These are phyloP conservation scores for Cosmorhoe ocellata DNA, from an alignment of 2,888 invertebrate genomes.

Conservation along the genomic window DNA sequence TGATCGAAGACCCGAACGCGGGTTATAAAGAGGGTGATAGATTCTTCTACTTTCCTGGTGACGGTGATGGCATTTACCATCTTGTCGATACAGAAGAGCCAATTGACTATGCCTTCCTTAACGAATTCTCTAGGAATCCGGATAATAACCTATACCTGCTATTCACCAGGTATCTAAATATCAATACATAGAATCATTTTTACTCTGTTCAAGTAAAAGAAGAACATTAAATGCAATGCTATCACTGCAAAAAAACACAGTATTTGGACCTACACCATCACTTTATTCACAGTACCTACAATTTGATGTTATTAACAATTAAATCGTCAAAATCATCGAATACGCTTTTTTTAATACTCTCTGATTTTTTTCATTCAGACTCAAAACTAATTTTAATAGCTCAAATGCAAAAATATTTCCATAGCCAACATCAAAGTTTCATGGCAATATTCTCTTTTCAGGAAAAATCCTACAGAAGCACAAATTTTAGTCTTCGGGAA, in stretches of 20 bases:
- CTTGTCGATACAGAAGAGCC: slow-evolving; percentile 49
- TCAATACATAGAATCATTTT: no score
- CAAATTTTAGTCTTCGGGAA: slow-evolving; percentile 43
- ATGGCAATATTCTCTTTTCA: slow-evolving; percentile 24
- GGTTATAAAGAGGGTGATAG: slow-evolving; percentile 51
- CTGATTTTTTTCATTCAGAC: no score
- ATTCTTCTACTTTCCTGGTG: slow-evolving; percentile 55
- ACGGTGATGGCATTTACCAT: slow-evolving; percentile 45
- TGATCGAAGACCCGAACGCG: slow-evolving; percentile 42
- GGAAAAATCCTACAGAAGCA: slow-evolving; percentile 42
- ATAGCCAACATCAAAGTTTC: not conserved
- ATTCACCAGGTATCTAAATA: slow-evolving; percentile 46
- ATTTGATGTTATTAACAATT: no score
- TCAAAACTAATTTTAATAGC: no score
- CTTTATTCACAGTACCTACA: no score
- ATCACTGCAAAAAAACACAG: no score
- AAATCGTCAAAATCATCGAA: no score
- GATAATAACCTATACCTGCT: slow-evolving; percentile 51
- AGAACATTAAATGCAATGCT: no score
- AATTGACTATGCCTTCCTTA: slow-evolving; percentile 40
- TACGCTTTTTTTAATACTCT: no score
- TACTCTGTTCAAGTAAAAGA: no score
- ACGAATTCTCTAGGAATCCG: slow-evolving; percentile 38
- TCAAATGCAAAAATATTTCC: no score
- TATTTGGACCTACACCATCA: no score